Evolutionary conservation across 2,888 invertebrate species (phyloP), one percentile per base, ranked within the genome.

Genomic region (Andrena chrysosceles): DNA sequence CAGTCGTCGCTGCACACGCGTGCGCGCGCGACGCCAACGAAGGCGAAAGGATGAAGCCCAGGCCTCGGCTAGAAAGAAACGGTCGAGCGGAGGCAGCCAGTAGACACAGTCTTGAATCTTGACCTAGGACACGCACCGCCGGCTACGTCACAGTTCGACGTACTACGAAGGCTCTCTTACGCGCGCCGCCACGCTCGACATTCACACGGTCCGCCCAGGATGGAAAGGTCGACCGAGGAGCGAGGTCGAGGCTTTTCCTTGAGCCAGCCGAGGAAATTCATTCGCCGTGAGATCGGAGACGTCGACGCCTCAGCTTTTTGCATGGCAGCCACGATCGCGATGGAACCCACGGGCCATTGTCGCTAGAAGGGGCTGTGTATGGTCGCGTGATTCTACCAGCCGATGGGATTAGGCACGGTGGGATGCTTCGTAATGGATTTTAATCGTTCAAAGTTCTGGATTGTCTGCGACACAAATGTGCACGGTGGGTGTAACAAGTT

Each of bases 71-170:
- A 91, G 90, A 91, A 89, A 91, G 90, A 90, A 91, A 83, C 85
- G 84, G 60, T 70, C 82, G 78, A 77, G 74, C 60, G 77, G 74
- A 79, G 42, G 74, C 56, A 77, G 77, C 56, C 66, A 85, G 86
- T 85, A 84, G 85, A 91, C 89, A 89, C 90, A 91, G 89, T 89
- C 89, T 89, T 91, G 92, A 92, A 89, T 92, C 93, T 92, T 93
- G 93, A 93, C 93, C 93, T 93, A 93, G 93, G 93, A 91, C 91
- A 92, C 93, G 92, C 93, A 91, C 89, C 87, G 91, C 81, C 89
- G 91, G 81, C 87, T 89, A 87, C 92, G 91, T 92, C 92, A 90
- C 91, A 90, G 90, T 90, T 91, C 91, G 91, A 90, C 89, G 89
- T 91, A 87, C 91, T 89, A 84, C 87, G 88, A 83, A 85, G 85